These are phyloP conservation scores for Eurystomus glaucurus DNA, from an alignment of 2,797 vertebrate genomes.

Conservation along the genomic window DNA sequence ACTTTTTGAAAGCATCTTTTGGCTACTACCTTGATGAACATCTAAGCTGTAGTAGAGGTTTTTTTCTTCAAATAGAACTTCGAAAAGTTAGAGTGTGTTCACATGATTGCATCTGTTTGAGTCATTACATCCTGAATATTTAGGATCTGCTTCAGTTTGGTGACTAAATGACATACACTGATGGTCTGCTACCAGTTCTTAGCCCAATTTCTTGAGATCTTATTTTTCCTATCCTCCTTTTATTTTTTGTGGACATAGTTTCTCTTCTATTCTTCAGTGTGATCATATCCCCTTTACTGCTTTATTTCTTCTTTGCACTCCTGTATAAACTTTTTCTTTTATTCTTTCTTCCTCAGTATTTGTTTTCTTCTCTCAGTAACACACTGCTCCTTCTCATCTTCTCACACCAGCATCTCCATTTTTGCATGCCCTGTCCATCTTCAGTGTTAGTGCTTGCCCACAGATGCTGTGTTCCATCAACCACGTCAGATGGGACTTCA, in stretches of 20 bases:
- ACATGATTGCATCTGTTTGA: background rate
- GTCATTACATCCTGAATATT: background rate
- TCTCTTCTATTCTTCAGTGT: background rate
- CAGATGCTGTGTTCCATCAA: fast-evolving
- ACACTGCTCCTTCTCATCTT: background rate
- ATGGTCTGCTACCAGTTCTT: background rate
- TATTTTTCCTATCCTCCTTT: background rate
- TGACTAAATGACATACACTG: background rate
- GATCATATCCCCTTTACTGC: background rate
- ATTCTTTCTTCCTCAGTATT: background rate
- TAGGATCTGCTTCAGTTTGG: background rate
- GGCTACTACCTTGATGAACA: background rate
- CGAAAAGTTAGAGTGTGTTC: background rate
- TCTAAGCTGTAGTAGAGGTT: background rate
- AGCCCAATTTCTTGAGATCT: fast-evolving
- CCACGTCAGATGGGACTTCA: background rate
- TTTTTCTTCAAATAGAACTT: background rate
- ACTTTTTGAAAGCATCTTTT: background rate
- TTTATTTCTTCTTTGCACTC: background rate
- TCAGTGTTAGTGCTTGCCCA: background rate
- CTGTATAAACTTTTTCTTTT: background rate
- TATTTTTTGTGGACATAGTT: background rate
- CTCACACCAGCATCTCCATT: fast-evolving
- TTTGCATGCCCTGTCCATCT: fast-evolving
- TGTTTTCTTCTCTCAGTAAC: background rate